Conservation (phyloP, 2,888 invertebrate species). For the Euspilapteryx auroguttella region DNA sequence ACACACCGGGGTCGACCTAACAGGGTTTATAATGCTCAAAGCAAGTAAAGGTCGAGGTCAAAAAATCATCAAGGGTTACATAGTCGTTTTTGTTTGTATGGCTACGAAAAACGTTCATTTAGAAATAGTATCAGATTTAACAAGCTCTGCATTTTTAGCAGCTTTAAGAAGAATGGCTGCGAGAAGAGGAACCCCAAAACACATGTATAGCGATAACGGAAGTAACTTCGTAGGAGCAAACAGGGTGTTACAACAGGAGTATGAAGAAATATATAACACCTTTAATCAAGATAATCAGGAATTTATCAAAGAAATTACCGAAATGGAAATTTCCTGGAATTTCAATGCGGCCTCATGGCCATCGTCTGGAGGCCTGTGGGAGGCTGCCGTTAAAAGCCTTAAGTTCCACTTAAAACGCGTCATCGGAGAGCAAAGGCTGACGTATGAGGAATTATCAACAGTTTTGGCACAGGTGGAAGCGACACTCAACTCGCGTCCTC, state of each 20-base stretch:
- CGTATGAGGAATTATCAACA: no score
- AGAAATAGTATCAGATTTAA: conserved; percentile 8
- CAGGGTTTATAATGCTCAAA: background rate
- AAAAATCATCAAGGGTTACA: conserved; percentile 2
- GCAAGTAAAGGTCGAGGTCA: no score
- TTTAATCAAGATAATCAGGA: background rate
- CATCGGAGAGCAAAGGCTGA: no score
- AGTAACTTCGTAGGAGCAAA: conserved; percentile 5
- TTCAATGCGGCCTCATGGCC: conserved; percentile 4
- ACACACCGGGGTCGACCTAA: background rate
- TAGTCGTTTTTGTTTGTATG: conserved; percentile 2
- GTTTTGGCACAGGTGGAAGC: no score
- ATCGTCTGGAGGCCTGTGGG: no score
- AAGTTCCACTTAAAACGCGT: no score
- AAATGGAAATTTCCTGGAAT: conserved; percentile 3
- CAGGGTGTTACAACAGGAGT: conserved; percentile 1
- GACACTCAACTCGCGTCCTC: no score
- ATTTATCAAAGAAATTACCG: background rate
- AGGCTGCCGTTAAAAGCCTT: conserved; percentile 1
- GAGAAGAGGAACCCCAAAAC: conserved; percentile 3
- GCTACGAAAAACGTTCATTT: conserved; percentile 7
- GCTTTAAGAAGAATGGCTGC: conserved; percentile 5
- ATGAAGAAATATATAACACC: background rate
- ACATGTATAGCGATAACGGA: conserved; percentile 8
- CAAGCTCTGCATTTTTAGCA: conserved; percentile 6